These are phyloP conservation scores for Arvicola amphibius DNA, from an alignment of 2,797 vertebrate species.

Conservation along the genomic window DNA sequence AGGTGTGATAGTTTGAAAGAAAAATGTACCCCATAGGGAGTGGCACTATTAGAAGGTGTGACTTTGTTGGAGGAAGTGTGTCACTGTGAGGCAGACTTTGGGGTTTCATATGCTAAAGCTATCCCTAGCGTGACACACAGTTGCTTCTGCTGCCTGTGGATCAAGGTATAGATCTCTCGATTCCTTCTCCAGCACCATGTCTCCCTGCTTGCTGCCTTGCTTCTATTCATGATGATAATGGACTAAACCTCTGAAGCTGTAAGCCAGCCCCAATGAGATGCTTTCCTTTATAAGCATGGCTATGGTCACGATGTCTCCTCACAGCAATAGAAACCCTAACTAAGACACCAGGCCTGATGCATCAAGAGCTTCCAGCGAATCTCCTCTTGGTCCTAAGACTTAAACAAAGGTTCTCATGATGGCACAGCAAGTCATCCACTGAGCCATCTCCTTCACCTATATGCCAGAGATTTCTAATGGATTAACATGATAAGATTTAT, in stretches of 20 bases:
- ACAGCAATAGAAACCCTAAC: neutral
- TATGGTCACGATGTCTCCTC: neutral
- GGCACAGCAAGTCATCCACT: neutral
- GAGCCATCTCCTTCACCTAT: neutral
- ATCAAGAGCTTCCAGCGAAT: accelerated
- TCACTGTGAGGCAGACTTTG: neutral
- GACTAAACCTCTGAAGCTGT: neutral
- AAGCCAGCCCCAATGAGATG: neutral
- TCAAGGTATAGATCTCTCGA: neutral
- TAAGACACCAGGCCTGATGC: neutral
- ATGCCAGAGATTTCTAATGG: neutral
- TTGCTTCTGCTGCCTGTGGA: neutral
- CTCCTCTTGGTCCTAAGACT: neutral
- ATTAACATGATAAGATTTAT: neutral
- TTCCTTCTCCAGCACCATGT: neutral
- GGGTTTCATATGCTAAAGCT: neutral
- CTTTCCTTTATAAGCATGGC: neutral
- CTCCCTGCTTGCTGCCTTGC: neutral
- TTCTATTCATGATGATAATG: accelerated
- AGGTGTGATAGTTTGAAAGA: neutral
- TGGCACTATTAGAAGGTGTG: neutral
- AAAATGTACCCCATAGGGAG: neutral
- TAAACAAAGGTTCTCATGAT: neutral
- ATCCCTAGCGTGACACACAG: neutral
- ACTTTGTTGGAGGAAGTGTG: neutral